These are phyloP conservation scores for Cryptophagus acutangulus DNA, from an alignment of 2,888 invertebrate species.

Conservation along the genomic window DNA sequence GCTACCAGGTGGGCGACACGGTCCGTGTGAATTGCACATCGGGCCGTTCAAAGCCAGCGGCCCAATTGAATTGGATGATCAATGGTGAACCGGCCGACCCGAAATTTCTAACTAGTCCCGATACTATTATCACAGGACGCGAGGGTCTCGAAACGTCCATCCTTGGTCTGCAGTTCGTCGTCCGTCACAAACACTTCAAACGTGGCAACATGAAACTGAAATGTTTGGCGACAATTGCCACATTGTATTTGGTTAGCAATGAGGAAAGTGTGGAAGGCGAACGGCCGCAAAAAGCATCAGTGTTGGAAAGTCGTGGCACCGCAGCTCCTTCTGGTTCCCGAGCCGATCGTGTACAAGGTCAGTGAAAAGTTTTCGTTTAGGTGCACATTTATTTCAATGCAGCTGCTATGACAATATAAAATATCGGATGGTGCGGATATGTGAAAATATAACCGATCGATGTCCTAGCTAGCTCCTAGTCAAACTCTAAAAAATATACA, in stretches of 20 bases:
- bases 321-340: conserved; percentile 57
- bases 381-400: neutral
- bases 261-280: conserved; percentile 83
- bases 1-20: conserved; percentile 77
- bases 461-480: conserved; percentile 12
- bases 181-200: conserved; percentile 75
- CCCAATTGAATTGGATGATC: conserved; percentile 80
- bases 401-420: neutral
- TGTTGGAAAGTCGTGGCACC: conserved; percentile 72
- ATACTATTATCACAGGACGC: conserved; percentile 52
- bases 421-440: too few relatives aligned
- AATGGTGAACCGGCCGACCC: conserved; percentile 68
- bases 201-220: conserved; percentile 82
- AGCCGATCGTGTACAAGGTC: conserved; percentile 71
- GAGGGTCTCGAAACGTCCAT: conserved; percentile 74
- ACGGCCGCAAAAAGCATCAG: conserved; percentile 67
- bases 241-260: conserved; percentile 81
- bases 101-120: conserved; percentile 50
- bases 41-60: conserved; percentile 75
- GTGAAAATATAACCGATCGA: too few relatives aligned
- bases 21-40: conserved; percentile 83
- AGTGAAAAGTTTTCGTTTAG: conserved; percentile 12
- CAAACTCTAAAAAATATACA: conserved; percentile 35
- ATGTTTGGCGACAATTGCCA: conserved; percentile 83
- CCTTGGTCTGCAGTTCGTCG: conserved; percentile 74